phyloP scores from a whole-genome alignment of 2,797 vertebrate species.

The Scomberomorus guttatus region DNA sequence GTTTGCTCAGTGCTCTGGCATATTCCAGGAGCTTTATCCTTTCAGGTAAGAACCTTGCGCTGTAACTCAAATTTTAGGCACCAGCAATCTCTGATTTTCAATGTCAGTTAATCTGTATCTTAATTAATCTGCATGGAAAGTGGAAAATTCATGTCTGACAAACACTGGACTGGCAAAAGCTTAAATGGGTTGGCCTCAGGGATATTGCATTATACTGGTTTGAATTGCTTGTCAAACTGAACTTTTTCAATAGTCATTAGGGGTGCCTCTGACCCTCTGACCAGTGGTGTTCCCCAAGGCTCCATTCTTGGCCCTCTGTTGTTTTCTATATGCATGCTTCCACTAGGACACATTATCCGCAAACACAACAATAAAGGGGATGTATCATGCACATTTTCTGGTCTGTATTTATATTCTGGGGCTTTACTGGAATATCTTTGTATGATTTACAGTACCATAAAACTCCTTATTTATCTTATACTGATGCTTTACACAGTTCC shows the following conservation, averaged over 20 bases:
- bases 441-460: too few species aligned
- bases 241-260: not conserved
- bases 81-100: not conserved
- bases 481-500: too few species aligned
- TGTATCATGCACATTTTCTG: too few species aligned
- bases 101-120: not conserved
- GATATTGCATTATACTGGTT: not conserved
- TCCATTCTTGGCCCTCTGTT: not conserved
- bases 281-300: not conserved
- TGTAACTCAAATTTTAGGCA: not conserved
- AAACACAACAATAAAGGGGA: too few species aligned
- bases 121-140: not conserved
- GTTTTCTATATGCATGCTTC: not conserved
- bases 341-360: not conserved
- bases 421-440: too few species aligned
- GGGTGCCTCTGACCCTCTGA: not conserved
- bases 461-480: too few species aligned
- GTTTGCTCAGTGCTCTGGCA: constrained; percentile 7
- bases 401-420: too few species aligned
- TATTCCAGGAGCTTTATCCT: not conserved
- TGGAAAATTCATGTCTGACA: not conserved
- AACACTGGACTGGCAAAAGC: not conserved
- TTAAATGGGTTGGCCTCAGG: not conserved
- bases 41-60: not conserved
- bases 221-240: not conserved